phyloP scores from a whole-genome alignment of 2,113 vertebrate species.

The Nycticebus coucang region DNA sequence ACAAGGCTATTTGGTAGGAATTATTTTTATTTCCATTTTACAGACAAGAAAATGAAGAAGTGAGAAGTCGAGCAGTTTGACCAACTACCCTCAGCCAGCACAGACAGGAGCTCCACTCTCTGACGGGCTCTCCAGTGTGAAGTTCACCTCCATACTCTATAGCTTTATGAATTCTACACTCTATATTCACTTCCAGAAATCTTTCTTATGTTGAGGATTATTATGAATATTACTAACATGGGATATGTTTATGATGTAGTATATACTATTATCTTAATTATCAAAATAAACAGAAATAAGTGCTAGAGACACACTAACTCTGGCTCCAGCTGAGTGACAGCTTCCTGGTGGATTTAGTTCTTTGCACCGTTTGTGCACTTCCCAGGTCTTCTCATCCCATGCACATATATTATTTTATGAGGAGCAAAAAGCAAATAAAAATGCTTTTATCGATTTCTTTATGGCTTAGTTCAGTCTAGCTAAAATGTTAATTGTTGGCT shows the following conservation, averaged over 20 bases:
- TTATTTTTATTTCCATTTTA: neutral
- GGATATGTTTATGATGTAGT: neutral
- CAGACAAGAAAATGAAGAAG: neutral
- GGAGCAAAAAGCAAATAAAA: slow-evolving; percentile 31
- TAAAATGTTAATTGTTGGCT: slow-evolving; percentile 58
- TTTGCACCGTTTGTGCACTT: neutral
- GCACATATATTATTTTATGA: neutral
- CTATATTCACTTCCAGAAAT: neutral
- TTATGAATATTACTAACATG: neutral
- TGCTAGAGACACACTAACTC: neutral
- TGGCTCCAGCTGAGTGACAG: neutral
- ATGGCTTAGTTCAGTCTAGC: neutral
- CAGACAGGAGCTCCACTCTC: rapidly evolving
- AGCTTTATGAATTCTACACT: neutral
- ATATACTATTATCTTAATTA: neutral
- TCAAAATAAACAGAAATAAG: neutral
- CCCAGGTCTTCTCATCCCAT: neutral
- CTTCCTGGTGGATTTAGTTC: neutral
- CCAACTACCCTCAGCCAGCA: neutral
- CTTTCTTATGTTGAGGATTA: neutral
- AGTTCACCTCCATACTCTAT: rapidly evolving
- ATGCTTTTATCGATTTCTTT: slow-evolving; percentile 48
- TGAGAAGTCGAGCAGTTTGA: neutral
- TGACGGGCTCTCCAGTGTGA: neutral
- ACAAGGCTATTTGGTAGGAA: neutral